phyloP scores from a whole-genome alignment of 2,797 vertebrate species.

The Chrosomus eos region DNA sequence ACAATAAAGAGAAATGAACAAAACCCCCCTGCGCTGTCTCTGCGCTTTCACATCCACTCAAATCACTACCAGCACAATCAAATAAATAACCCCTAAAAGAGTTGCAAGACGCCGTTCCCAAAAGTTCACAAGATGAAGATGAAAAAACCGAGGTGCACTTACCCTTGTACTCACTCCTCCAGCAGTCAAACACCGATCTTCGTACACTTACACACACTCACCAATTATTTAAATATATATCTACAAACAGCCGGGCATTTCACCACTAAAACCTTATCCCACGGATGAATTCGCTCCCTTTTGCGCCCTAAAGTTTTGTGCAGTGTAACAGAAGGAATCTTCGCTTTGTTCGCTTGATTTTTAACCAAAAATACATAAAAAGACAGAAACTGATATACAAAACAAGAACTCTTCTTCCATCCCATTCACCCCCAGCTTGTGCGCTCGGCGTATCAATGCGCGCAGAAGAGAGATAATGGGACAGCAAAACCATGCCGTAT shows the following conservation, averaged over 20 bases:
- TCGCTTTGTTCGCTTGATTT: slow-evolving; percentile 51
- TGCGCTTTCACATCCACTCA: slow-evolving; percentile 47
- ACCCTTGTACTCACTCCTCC: slow-evolving; percentile 72
- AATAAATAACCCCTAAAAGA: slow-evolving; percentile 32
- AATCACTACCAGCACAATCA: slow-evolving; percentile 25
- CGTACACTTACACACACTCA: slow-evolving; percentile 64
- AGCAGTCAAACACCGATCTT: slow-evolving; percentile 69
- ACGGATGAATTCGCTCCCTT: slow-evolving; percentile 51
- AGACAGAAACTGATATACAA: slow-evolving; percentile 72
- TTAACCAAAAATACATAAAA: slow-evolving; percentile 63
- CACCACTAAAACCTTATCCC: slow-evolving; percentile 60
- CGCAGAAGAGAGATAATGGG: slow-evolving; percentile 68
- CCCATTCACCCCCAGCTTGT: slow-evolving; percentile 72
- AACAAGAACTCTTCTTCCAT: slow-evolving; percentile 75
- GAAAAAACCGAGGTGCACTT: slow-evolving; percentile 73
- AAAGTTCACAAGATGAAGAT: slow-evolving; percentile 66
- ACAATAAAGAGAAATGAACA: slow-evolving; percentile 64
- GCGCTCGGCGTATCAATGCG: slow-evolving; percentile 70
- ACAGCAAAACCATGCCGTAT: slow-evolving; percentile 59
- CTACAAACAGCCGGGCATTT: slow-evolving; percentile 80
- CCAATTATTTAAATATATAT: slow-evolving; percentile 73
- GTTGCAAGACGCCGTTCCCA: slow-evolving; percentile 40
- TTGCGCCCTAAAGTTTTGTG: slow-evolving; percentile 47
- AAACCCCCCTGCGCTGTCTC: slow-evolving; percentile 46
- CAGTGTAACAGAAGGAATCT: slow-evolving; percentile 28